A percentile compares a stretch with the other conserved stretches of the same genome.
Evolutionary conservation across 1,140 invertebrate genomes (phyloP).

Genomic region (Penaeus indicus): DNA sequence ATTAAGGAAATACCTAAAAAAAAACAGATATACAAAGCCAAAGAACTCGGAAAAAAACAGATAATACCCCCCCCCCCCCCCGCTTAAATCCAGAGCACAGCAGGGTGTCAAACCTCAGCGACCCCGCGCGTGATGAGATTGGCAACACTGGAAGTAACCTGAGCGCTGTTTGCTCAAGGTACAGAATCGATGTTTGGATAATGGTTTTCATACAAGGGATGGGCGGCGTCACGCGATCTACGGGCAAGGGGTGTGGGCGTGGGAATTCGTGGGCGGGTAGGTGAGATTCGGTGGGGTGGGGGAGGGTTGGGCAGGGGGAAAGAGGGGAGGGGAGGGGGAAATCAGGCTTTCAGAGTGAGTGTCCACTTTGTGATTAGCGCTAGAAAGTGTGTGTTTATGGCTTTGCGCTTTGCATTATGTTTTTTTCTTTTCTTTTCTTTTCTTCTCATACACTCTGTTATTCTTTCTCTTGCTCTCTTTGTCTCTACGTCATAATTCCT

Average conservation of each 20-base stretch:
- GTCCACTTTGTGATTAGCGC: no score
- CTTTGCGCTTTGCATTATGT: no score
- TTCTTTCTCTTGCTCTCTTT: no score
- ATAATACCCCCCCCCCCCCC: not conserved
- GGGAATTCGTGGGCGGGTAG: conserved; percentile 18
- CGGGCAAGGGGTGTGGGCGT: conserved; percentile 26
- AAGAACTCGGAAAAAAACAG: no score
- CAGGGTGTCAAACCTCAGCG: not conserved
- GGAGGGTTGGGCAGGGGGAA: not conserved
- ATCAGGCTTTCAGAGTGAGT: no score
- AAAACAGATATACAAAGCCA: no score
- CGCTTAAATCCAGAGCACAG: no score
- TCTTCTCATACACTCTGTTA: no score
- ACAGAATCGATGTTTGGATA: conserved; percentile 37
- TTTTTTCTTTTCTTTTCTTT: no score
- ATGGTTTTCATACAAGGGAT: conserved; percentile 24
- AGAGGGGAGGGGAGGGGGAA: not conserved
- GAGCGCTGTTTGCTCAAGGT: conserved; percentile 18
- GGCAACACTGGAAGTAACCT: conserved; percentile 11
- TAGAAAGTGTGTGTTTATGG: no score
- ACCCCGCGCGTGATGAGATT: not conserved
- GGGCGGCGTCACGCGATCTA: conserved; percentile 36
- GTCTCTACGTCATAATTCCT: no score
- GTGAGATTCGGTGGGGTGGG: not conserved
- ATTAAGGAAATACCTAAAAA: no score